These are phyloP conservation scores for Drosophila nigricruria DNA, from an alignment of 2,888 invertebrate genomes.

Conservation along the genomic window DNA sequence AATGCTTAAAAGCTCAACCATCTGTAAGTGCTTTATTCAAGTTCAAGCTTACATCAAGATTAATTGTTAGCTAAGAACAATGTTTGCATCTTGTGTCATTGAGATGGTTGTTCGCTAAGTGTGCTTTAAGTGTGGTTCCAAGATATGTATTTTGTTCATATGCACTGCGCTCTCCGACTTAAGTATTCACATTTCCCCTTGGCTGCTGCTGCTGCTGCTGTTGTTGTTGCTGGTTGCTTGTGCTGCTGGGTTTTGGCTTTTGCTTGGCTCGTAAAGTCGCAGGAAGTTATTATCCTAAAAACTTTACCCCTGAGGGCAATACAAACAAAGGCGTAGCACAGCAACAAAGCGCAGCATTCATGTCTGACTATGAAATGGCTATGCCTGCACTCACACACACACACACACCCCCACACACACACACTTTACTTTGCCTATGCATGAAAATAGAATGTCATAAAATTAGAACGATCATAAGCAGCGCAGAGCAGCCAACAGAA, in stretches of 20 bases:
- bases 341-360: slow-evolving; percentile 76
- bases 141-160: slow-evolving; percentile 73
- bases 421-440: slow-evolving; percentile 59
- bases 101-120: slow-evolving; percentile 40
- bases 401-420: slow-evolving; percentile 25
- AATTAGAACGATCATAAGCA: slow-evolving; percentile 77
- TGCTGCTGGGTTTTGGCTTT: slow-evolving; percentile 65
- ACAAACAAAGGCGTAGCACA: slow-evolving; percentile 78
- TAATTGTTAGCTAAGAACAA: neutral
- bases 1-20: neutral
- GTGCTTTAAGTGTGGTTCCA: slow-evolving; percentile 72
- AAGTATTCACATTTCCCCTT: slow-evolving; percentile 77
- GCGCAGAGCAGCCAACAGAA: slow-evolving; percentile 28
- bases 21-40: neutral
- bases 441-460: slow-evolving; percentile 79
- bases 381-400: slow-evolving; percentile 50
- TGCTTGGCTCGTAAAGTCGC: slow-evolving; percentile 78
- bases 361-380: slow-evolving; percentile 73
- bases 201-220: slow-evolving; percentile 30
- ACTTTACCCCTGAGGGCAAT: slow-evolving; percentile 82
- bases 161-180: slow-evolving; percentile 60
- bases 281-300: slow-evolving; percentile 83
- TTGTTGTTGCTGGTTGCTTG: slow-evolving; percentile 36
- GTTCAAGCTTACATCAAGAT: neutral
- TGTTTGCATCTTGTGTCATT: slow-evolving; percentile 39